These are phyloP conservation scores for Vidua chalybeata DNA, from an alignment of 2,113 vertebrate species.

Conservation along the genomic window DNA sequence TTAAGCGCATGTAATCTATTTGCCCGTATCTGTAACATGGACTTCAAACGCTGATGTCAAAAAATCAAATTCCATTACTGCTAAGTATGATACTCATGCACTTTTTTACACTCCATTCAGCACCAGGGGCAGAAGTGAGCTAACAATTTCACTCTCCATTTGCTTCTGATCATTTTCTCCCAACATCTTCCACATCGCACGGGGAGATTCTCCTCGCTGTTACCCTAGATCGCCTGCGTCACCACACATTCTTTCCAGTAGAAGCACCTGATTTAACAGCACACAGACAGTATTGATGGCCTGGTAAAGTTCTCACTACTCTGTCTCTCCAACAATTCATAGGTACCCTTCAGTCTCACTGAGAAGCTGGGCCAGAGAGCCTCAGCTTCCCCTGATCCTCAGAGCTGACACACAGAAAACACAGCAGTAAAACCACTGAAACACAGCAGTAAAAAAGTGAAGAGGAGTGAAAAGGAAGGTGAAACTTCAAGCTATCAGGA, in stretches of 20 bases:
- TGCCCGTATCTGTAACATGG: accelerated
- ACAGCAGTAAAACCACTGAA: neutral
- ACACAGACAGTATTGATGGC: neutral
- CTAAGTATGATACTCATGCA: neutral
- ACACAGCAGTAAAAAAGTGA: neutral
- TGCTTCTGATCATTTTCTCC: constrained; percentile 22
- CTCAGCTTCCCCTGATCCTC: neutral
- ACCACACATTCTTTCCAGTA: neutral
- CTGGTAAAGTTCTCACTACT: neutral
- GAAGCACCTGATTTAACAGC: neutral
- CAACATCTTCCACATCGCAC: neutral
- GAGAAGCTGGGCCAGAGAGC: neutral
- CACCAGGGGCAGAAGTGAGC: neutral
- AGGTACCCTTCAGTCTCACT: neutral
- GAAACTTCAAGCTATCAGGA: neutral
- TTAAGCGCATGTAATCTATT: neutral
- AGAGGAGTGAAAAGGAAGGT: neutral
- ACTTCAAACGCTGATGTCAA: neutral
- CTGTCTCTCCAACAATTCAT: neutral
- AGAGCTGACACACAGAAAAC: neutral
- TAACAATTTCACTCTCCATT: constrained; percentile 17
- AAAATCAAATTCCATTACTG: neutral
- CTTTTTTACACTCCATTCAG: neutral
- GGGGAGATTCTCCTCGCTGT: accelerated
- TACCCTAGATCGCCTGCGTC: accelerated